Base-by-base conservation (phyloP, 1,140 invertebrate genomes). In the Sesamia nonagrioides region DNA sequence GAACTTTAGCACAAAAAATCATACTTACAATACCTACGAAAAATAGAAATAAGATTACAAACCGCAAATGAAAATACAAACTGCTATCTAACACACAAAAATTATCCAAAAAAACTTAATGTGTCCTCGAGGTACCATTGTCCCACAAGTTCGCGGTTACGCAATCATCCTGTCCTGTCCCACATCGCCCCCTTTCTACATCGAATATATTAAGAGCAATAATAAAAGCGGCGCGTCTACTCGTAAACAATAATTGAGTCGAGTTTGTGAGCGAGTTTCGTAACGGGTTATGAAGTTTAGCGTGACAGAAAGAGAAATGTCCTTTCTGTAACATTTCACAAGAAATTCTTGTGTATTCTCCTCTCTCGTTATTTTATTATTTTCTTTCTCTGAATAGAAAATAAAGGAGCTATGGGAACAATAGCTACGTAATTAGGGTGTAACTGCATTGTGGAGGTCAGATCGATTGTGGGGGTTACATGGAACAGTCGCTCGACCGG, bases 171-270 rank as follows among this genome's bases (percentile, higher is more conserved):
- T 75, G 78, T 50, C 17, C 60, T 27, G 48, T 68, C 60, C 61
- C 75, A 73, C 52, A 21, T 74, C 52, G 74, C 56, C 60, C 75
- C 21, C 78, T 42, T 60, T 78, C 69, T 8, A 78, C 61, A 63
- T 78, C 48, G 66, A 63, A 37, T 52, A 81, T 77, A 77, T 74
- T 79, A 82, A 60, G 73, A 66, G 45, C 79, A 77, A 72, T 77
- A 80, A 76, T 77, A 73, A 66, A 72, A 50, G 42, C 42, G 56
- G 21, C 66, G 42, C 27, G 74, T 71, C 33, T 79, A 66, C 63
- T 58, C 77, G 63, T 78, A 78, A 76, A 82, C 58, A 76, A 58
- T 74, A 79, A 72, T 72, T 72, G 69, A 72, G 50, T 72, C 35
- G 35, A 66, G 37, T 66, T 66, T 42, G 37, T 54, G 69, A 54